Conservation (phyloP, 2,888 invertebrate species). For the Noctua pronuba region DNA sequence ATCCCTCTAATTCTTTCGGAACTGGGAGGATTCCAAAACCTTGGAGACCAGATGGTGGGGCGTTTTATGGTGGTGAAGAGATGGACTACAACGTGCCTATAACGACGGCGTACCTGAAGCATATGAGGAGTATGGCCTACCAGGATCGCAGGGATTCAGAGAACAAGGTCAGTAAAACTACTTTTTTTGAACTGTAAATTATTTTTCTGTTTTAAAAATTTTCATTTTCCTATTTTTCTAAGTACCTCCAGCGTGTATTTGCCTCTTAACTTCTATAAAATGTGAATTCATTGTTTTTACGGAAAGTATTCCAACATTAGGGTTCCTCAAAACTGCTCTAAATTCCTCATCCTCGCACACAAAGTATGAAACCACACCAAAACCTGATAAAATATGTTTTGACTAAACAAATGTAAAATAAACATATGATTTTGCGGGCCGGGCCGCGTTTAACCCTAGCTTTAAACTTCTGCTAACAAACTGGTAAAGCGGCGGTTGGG, state of each 20-base stretch:
- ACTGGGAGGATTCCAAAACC: slow-evolving; percentile 90
- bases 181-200: not conserved
- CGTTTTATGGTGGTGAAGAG: slow-evolving; percentile 86
- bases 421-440: slow-evolving; percentile 77
- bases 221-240: no score
- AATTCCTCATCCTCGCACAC: slow-evolving; percentile 46
- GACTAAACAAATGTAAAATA: slow-evolving; percentile 75
- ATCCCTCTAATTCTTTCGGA: slow-evolving; percentile 80
- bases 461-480: slow-evolving; percentile 80
- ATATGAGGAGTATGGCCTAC: slow-evolving; percentile 93
- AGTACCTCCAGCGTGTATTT: not conserved
- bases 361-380: slow-evolving; percentile 62
- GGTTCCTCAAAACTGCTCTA: slow-evolving; percentile 55
- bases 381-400: slow-evolving; percentile 74
- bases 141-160: slow-evolving; percentile 83
- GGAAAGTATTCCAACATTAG: slow-evolving; percentile 24
- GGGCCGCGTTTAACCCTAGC: slow-evolving; percentile 74
- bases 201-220: not conserved
- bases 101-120: slow-evolving; percentile 96
- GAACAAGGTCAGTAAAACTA: slow-evolving; percentile 80
- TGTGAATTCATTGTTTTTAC: not conserved
- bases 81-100: slow-evolving; percentile 96
- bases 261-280: not conserved
- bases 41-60: slow-evolving; percentile 90
- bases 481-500: slow-evolving; percentile 75